Base-by-base conservation (phyloP, 2,113 vertebrate species). In the Hydrolagus affinis region DNA sequence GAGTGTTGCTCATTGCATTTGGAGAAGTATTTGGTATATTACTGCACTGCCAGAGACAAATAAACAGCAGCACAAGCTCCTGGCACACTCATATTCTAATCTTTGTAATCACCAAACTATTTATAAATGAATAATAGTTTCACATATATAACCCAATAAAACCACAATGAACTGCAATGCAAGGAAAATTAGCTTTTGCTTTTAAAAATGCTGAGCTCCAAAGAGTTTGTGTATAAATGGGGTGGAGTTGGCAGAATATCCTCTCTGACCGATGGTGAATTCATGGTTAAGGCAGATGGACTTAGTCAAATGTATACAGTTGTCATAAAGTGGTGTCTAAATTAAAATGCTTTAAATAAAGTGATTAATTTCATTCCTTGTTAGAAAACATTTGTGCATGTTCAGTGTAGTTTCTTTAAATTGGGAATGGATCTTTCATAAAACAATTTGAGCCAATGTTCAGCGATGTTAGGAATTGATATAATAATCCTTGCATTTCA, bases 61-160 rank as follows among this genome's bases (percentile, higher is more conserved):
- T 90, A 94, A 97, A 97, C 96, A 97, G 96, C 94, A 95, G 94
- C 88, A 11, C 92, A 92, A 94, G 91, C 93, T 94, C 93, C 94
- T 95, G 90, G 91, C 89, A 90, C 94, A 88, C 70, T 85, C 94
- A 83, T 93, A 94, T 94, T 95, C 94, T 95, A 92, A 94, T 94
- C 94, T 88, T 87, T 94, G 89, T 93, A 93, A 91, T 93, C 94
- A 96, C 98, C 97, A 97, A 59, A 19, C 78, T 56, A 60, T 21
- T 32, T 60, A 1, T 44, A 21, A 62, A 66, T 83, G 78, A 83
- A 83, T 83, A 83, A 30, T 66, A 44, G 44, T 32, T 83, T 83
- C 30, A 62, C 78, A 28, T 68, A 32, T 83, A 66, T 66, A 83
- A 28, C 64, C 11, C 28, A 83, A 32, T 30, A 83, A 80, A 62